Evolutionary conservation across 2,888 invertebrate genomes (phyloP), one percentile per base, ranked within the genome.

Genomic region (Entomobrya multifasciata): DNA sequence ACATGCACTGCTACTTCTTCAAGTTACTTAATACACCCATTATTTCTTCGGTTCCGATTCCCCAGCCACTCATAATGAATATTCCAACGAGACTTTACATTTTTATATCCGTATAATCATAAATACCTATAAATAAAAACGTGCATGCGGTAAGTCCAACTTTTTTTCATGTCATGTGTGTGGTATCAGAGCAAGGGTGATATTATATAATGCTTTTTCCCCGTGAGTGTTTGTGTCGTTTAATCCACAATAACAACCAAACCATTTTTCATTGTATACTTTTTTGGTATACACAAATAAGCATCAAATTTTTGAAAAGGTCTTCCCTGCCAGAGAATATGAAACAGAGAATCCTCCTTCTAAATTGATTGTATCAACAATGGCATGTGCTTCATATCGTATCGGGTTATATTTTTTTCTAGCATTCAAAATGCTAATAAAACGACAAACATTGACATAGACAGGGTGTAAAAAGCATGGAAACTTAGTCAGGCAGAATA

Each of bases 401-500:
- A 20, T 36, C 36, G 36, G 36, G 8, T 25, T 17, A 22, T 44
- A 67, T 67, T 22, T 22, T 36, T 22, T 41, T 17, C 41, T 44
- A 20, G 62, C 65, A 67, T 84, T 84, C 77, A 84, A 84, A 84
- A 84, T 84, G 84, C 84, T 84, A 84, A 84, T 84, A 84, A 84
- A 84, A 85, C 36, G 85, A 79, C 78, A 85, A 85, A 85, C 85
- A 85, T 85, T 85, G 84, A 76, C 67, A 77, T 55, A 84, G 83
- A 76, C 83, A 76, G 83, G 83, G 83, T 77, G 77, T 30, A 84
- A 84, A 84, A 84, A 49, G 72, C 74, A 67, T 67, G 67, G 77
- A 70, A 41, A 55, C 27, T 49, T 78, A 80, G 60, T 85, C 70
- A 85, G 76, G 67, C 85, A 77, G 83, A 85, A 88, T 88, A 88